phyloP scores from a whole-genome alignment of 2,888 invertebrate species.

The Tridacna crocea region DNA sequence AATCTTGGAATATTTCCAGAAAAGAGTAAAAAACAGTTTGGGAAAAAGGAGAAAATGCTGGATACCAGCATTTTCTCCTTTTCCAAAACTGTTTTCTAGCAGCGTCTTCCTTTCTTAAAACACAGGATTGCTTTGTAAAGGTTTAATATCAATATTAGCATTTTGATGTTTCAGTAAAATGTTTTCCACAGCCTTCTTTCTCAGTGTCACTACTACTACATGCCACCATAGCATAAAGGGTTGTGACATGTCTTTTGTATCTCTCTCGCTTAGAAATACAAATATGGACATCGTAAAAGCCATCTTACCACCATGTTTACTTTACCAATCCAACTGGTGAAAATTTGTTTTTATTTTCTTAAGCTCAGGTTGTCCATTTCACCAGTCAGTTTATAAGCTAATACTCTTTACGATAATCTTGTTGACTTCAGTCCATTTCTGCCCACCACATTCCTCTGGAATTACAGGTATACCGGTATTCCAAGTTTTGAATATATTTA shows the following conservation, averaged over 20 bases:
- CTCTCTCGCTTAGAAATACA: neutral
- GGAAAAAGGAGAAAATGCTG: neutral
- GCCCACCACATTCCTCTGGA: no score
- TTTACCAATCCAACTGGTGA: constrained; percentile 14
- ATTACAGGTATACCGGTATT: no score
- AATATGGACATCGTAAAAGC: constrained; percentile 15
- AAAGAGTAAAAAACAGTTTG: neutral
- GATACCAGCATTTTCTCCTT: neutral
- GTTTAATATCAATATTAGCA: no score
- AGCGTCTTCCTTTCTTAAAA: no score
- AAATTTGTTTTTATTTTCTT: constrained; percentile 59
- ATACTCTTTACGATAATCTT: constrained; percentile 4
- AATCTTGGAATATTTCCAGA: neutral
- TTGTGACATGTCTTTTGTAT: no score
- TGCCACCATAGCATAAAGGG: no score
- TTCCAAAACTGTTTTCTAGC: neutral
- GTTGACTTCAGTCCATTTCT: neutral
- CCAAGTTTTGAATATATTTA: no score
- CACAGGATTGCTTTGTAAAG: no score
- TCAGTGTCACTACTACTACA: no score
- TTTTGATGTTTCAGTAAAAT: neutral
- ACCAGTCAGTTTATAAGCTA: neutral
- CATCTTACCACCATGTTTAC: constrained; percentile 16
- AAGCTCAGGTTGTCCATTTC: constrained; percentile 4
- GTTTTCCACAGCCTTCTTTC: no score